These are phyloP conservation scores for Onthophagus sagittarius DNA, from an alignment of 2,888 invertebrate genomes.

Conservation along the genomic window DNA sequence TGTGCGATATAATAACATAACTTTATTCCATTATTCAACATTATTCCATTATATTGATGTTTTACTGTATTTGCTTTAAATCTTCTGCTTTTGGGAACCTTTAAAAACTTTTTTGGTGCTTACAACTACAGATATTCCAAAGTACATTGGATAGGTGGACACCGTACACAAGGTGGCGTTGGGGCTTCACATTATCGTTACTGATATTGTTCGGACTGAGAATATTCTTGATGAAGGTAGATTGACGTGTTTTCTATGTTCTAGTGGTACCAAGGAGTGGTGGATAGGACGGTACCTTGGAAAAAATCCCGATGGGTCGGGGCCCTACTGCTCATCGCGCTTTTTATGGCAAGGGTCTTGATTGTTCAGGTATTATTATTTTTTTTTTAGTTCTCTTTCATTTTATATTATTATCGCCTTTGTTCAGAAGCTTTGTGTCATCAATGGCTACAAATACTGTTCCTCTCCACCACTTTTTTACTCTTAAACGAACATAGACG, in stretches of 20 bases:
- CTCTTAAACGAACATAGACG: constrained; percentile 1
- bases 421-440: constrained; percentile 4
- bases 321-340: constrained; percentile 44
- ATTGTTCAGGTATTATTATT: constrained; percentile 46
- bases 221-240: constrained; percentile 78
- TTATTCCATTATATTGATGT: too few relatives aligned
- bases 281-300: constrained; percentile 52
- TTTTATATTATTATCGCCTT: neutral
- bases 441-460: constrained; percentile 14
- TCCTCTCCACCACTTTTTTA: constrained; percentile 32
- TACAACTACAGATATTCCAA: constrained; percentile 64
- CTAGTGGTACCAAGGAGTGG: constrained; percentile 52
- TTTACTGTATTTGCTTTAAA: too few relatives aligned
- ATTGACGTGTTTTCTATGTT: constrained; percentile 40
- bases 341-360: constrained; percentile 49
- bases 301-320: constrained; percentile 46
- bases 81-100: neutral
- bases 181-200: constrained; percentile 70
- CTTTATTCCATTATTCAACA: too few relatives aligned
- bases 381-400: neutral
- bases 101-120: neutral
- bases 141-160: constrained; percentile 83
- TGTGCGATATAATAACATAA: too few relatives aligned
- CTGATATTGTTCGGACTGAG: constrained; percentile 73
- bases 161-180: constrained; percentile 75